A percentile compares a stretch with the other conserved stretches of the same genome.
These are phyloP conservation scores for Leucoraja erinaceus DNA, from an alignment of 2,113 vertebrate genomes.

Conservation along the genomic window DNA sequence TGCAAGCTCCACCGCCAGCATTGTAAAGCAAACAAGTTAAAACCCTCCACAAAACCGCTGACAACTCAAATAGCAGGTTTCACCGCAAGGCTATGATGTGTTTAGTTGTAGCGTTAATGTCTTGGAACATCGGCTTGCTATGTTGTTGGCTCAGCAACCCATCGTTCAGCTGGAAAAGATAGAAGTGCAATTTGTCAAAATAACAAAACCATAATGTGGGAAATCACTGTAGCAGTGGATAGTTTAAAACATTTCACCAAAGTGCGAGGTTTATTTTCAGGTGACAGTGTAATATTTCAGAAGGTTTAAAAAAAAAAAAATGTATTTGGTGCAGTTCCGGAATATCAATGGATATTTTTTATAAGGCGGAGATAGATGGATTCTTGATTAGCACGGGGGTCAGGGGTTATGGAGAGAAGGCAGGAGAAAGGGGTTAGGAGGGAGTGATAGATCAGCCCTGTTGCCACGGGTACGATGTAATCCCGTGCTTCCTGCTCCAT, in stretches of 20 bases:
- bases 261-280: neutral
- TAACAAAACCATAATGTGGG: neutral
- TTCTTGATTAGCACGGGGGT: no score
- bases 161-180: neutral
- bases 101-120: neutral
- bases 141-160: neutral
- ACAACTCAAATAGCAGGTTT: neutral
- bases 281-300: no score
- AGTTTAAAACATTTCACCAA: neutral
- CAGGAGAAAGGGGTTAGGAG: no score
- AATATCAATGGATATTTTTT: no score
- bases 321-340: neutral
- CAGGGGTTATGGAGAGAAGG: no score
- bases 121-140: neutral
- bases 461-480: no score
- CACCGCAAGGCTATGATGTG: neutral
- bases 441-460: no score
- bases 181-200: neutral
- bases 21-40: neutral
- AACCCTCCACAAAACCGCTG: neutral
- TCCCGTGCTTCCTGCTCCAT: no score
- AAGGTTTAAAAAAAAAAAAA: neutral
- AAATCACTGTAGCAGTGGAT: neutral
- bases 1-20: neutral
- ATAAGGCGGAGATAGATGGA: no score